Percentiles rank a stretch among this genome's conserved stretches.
Evolutionary conservation across 2,888 invertebrate genomes (phyloP).

Genomic region (Chloromyia formosa): DNA sequence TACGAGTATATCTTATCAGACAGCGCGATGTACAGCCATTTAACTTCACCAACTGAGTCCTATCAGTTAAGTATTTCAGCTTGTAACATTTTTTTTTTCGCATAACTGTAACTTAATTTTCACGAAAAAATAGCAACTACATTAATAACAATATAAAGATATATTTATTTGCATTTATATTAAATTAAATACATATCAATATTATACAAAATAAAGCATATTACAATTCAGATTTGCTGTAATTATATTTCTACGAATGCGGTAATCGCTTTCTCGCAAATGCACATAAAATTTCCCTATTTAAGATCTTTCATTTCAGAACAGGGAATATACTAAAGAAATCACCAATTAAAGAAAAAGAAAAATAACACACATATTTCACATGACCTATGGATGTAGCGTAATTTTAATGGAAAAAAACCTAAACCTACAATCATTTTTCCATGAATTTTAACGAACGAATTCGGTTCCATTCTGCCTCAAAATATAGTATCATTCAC

Average conservation of each 20-base stretch:
- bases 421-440: background rate
- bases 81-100: too few species aligned
- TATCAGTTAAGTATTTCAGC: too few species aligned
- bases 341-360: conserved; percentile 6
- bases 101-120: too few species aligned
- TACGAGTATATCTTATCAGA: too few species aligned
- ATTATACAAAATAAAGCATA: conserved; percentile 46
- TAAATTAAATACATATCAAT: conserved; percentile 42
- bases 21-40: too few species aligned
- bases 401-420: background rate
- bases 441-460: background rate
- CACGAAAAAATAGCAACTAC: too few species aligned
- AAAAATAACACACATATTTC: background rate
- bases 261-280: background rate
- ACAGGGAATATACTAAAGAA: background rate
- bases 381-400: background rate
- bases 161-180: conserved; percentile 43
- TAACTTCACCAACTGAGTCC: too few species aligned
- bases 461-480: background rate
- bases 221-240: conserved; percentile 19
- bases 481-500: too few species aligned
- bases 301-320: too few species aligned
- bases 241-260: background rate
- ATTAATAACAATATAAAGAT: conserved; percentile 36
- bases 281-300: background rate